Evolutionary conservation across 1,140 invertebrate species (phyloP), one percentile per base, ranked within the genome.

Genomic region (Arctopsyche grandis): DNA sequence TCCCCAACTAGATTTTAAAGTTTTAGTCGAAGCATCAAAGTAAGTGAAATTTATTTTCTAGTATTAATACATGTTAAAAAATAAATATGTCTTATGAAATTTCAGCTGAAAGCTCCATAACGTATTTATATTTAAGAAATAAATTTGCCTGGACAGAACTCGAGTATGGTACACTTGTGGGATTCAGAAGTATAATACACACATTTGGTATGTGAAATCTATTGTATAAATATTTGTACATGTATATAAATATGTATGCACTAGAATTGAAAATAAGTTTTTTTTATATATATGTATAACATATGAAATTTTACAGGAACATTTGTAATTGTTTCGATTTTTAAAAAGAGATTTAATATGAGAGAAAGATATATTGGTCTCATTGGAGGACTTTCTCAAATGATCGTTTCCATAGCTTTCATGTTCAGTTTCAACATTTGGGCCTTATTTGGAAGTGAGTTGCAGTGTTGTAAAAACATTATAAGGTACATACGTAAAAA

Each of bases 71-170:
- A 38, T 1, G 29, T 4, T 38, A 38, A 38, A 38, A 38, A 38
- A 38, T 38, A 4, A 1, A 38, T 38, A 38, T 38, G n/a, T n/a
- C n/a, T n/a, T n/a, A n/a, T 38, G 3, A 38, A 22, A 83, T 85
- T 79, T 77, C 84, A 89, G 88, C 87, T 44, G 88, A 89, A 82
- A 85, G 86, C 10, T 76, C 87, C 0, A 75, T 88, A 0, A 83
- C 84, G 5, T 89, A 87, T 81, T 86, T 89, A 84, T 89, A 85
- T 84, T 86, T 86, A 78, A 83, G 88, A 56, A 85, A 86, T 78
- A 87, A 87, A 78, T 88, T 89, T 79, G 83, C 85, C 22, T 88
- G 86, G 86, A 86, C 86, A 58, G 88, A 88, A 71, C 82, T 89
- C 0, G 84, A 87, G 79, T 89, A 86, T 56, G 86, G 88, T 5